Conservation (phyloP, 1,140 invertebrate genomes). For the Calycopis cecrops region DNA sequence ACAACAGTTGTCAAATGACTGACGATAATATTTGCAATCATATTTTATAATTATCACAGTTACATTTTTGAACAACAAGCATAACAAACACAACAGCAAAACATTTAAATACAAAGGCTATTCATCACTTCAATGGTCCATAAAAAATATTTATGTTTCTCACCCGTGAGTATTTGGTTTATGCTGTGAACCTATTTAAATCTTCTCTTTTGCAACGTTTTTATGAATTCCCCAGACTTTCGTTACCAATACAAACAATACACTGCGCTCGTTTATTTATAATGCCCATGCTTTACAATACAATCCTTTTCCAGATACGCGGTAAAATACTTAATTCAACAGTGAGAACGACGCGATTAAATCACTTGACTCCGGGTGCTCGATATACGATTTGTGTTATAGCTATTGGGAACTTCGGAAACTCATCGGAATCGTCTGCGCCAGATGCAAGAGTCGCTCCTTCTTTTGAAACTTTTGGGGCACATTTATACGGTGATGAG, state of each 20-base stretch:
- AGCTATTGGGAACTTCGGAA: slow-evolving; percentile 83
- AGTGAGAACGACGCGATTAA: slow-evolving; percentile 82
- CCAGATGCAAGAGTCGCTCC: slow-evolving; percentile 72
- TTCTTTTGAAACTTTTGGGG: slow-evolving; percentile 67
- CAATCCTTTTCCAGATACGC: slow-evolving; percentile 76
- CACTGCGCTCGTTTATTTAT: not conserved
- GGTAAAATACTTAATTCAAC: slow-evolving; percentile 82
- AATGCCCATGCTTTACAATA: not conserved
- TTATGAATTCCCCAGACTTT: slow-evolving; percentile 24
- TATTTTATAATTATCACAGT: slow-evolving; percentile 28
- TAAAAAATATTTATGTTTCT: slow-evolving; percentile 71
- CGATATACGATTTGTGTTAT: slow-evolving; percentile 90
- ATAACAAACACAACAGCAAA: slow-evolving; percentile 55
- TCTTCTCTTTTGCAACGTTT: slow-evolving; percentile 55
- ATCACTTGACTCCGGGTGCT: slow-evolving; percentile 83
- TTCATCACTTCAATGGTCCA: slow-evolving; percentile 70
- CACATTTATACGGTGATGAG: slow-evolving; percentile 66
- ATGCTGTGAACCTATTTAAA: slow-evolving; percentile 57
- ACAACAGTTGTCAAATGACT: too few species aligned
- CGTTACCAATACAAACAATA: not conserved
- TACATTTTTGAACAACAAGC: slow-evolving; percentile 20
- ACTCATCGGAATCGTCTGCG: slow-evolving; percentile 48
- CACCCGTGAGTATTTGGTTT: slow-evolving; percentile 52
- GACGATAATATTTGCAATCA: slow-evolving; percentile 7
- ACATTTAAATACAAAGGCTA: slow-evolving; percentile 68